phyloP scores from a whole-genome alignment of 2,888 invertebrate species.

The Cephus pygmeus region DNA sequence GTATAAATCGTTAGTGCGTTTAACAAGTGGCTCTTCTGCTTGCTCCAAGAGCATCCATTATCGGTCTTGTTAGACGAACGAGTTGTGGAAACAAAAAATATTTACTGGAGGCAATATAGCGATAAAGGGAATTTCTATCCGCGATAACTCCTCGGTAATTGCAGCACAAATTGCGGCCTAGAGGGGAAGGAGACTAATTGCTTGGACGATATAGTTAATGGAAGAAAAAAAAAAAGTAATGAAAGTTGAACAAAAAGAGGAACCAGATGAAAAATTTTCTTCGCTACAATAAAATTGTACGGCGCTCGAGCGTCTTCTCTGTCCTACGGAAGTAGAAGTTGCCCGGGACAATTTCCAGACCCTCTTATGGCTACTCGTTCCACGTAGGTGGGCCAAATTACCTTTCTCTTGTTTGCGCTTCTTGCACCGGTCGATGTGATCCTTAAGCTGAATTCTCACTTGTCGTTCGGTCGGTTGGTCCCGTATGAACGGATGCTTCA shows the following conservation, averaged over 20 bases:
- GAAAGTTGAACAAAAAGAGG: neutral
- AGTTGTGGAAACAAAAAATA: neutral
- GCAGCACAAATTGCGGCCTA: neutral
- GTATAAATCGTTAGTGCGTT: neutral
- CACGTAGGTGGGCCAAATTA: conserved; percentile 26
- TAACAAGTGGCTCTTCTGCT: neutral
- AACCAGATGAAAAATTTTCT: neutral
- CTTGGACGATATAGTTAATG: neutral
- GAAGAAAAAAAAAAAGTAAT: neutral
- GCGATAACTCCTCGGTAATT: neutral
- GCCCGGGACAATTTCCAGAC: neutral
- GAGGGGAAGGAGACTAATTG: neutral
- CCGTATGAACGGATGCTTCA: conserved; percentile 97
- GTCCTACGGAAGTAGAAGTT: neutral
- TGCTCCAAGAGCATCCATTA: neutral
- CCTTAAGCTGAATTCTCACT: conserved; percentile 97
- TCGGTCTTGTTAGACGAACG: neutral
- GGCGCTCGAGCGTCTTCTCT: neutral
- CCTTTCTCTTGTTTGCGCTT: conserved; percentile 92
- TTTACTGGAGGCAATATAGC: neutral
- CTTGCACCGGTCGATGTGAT: conserved; percentile 98
- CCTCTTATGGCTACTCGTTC: neutral
- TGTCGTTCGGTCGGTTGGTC: conserved; percentile 99
- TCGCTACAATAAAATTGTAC: neutral
- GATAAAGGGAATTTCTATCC: neutral